Evolutionary conservation across 1,140 invertebrate species (phyloP), one percentile per base, ranked within the genome.

Genomic region (Pseudomyrmex gracilis): DNA sequence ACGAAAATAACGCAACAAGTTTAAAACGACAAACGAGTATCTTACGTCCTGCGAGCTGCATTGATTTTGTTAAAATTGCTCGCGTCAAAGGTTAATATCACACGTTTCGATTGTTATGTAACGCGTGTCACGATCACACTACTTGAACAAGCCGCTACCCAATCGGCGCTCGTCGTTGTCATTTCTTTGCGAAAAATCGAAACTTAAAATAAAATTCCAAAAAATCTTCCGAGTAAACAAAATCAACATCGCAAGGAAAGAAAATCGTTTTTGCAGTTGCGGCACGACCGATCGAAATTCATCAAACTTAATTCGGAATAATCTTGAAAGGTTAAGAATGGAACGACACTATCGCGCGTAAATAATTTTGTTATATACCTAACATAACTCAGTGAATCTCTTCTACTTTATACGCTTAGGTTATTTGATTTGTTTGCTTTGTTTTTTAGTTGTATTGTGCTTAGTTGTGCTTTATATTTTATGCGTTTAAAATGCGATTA

Each of bases 91-190:
- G 66, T 80, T 80, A 78, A 12, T 45, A 4, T 58, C 17, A 43
- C 34, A 34, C 4, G 34, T n/a, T 22, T 53, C 47, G 9, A 47
- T 77, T 67, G 43, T 77, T 77, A 77, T 57, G 34, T 77, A 77
- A 77, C 2, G 1, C 20, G 55, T n/a, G 12, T 53, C 12, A 49
- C 20, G 45, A 64, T 64, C 34, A 1, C 34, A 34, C 24, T 15
- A 49, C 20, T 24, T 20, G 5, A 34, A 22, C 20, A 12, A 64
- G 12, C 22, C 20, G 66, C 13, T 43, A 13, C 15, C 60, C 61
- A 64, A 24, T 22, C 47, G 20, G 20, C 47, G 49, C 12, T 51
- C 20, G 49, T 53, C 20, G 49, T 3, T 61, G 45, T 74, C 57
- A 61, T 1, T n/a, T 10, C 34, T 24, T 49, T 15, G 71, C 13